Evolutionary conservation across 2,113 vertebrate species (phyloP).

Genomic region (Catagonus wagneri): DNA sequence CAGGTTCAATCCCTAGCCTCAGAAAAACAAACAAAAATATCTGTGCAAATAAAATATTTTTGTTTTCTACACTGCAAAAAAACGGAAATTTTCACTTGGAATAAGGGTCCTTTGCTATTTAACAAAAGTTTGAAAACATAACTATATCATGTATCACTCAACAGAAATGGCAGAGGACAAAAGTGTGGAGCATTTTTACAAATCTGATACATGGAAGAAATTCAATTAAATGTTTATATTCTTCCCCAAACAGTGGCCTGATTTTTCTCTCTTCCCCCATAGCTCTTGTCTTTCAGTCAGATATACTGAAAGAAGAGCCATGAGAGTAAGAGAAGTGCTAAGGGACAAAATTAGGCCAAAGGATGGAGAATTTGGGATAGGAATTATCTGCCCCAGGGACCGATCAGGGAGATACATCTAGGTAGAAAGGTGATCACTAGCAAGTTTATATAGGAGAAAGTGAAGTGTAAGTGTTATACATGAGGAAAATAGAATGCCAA

Average conservation of each 20-base stretch:
- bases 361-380: neutral
- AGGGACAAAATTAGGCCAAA: neutral
- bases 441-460: neutral
- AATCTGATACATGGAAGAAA: neutral
- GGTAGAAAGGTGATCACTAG: neutral
- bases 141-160: neutral
- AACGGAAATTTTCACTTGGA: neutral
- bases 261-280: neutral
- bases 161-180: neutral
- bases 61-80: neutral
- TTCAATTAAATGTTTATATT: neutral
- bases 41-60: neutral
- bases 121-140: neutral
- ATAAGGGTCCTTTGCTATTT: slow-evolving; percentile 25
- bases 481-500: slow-evolving; percentile 23
- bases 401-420: neutral
- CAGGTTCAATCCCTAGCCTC: no score
- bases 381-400: neutral
- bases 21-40: no score
- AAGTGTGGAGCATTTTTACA: neutral
- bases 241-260: neutral
- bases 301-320: neutral
- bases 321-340: neutral
- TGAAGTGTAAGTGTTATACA: neutral
- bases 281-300: neutral